Conservation (phyloP, 2,113 vertebrate species). For the Neomonachus schauinslandi region DNA sequence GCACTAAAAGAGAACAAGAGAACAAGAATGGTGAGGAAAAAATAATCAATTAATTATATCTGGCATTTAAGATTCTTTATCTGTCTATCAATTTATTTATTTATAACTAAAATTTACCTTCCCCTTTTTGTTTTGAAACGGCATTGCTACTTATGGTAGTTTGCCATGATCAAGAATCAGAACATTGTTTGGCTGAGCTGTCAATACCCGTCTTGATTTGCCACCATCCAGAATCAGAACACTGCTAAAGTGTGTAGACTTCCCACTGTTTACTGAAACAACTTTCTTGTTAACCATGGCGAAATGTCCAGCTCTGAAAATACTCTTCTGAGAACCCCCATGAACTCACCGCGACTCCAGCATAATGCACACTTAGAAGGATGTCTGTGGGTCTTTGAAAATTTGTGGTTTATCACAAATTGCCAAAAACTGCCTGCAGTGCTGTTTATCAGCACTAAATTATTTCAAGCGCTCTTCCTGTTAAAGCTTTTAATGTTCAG, state of each 20-base stretch:
- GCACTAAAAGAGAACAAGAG: not conserved
- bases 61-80: not conserved
- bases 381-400: conserved; percentile 72
- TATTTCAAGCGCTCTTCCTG: conserved; percentile 78
- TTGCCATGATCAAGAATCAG: not conserved
- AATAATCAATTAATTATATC: not conserved
- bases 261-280: conserved; percentile 60
- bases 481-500: conserved; percentile 74
- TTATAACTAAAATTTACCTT: not conserved
- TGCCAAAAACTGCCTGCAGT: conserved; percentile 77
- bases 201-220: not conserved
- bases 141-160: not conserved
- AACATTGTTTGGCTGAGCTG: not conserved
- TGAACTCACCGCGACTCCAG: conserved; percentile 36
- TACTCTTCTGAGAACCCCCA: conserved; percentile 11
- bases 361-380: conserved; percentile 55
- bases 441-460: conserved; percentile 82
- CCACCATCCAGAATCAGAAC: conserved; percentile 20
- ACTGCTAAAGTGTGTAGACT: conserved; percentile 6
- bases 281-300: conserved; percentile 56
- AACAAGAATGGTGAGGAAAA: not conserved
- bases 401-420: conserved; percentile 79
- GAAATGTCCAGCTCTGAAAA: conserved; percentile 70
- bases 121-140: not conserved
- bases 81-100: not conserved